Evolutionary conservation across 2,113 vertebrate species (phyloP).

Genomic region (Embiotoca jacksoni): DNA sequence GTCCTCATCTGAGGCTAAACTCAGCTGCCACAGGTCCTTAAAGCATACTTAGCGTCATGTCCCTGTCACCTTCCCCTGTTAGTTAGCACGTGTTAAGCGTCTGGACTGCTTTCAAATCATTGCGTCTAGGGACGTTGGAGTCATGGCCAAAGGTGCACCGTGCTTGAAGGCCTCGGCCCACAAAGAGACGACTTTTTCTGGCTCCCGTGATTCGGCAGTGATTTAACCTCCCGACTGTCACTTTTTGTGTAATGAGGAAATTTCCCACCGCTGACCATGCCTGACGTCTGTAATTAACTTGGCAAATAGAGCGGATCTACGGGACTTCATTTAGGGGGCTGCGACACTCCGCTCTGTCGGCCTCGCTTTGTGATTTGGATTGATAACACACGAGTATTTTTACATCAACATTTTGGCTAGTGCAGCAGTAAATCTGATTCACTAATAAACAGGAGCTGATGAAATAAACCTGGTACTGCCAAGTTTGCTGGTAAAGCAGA

Average conservation of each 20-base stretch:
- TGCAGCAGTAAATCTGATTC: constrained; percentile 52
- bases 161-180: not conserved
- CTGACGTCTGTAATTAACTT: constrained; percentile 67
- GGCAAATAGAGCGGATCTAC: constrained; percentile 39
- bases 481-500: constrained; percentile 42
- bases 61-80: not conserved
- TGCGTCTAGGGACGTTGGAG: not conserved
- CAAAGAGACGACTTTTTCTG: not conserved
- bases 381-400: constrained; percentile 47
- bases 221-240: constrained; percentile 47
- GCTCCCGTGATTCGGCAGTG: constrained; percentile 33
- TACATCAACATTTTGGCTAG: constrained; percentile 50
- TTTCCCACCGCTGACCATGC: constrained; percentile 58
- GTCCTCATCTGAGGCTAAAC: constrained; percentile 19
- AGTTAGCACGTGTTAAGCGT: constrained; percentile 1
- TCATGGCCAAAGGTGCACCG: not conserved
- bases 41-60: not conserved
- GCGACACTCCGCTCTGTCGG: constrained; percentile 42
- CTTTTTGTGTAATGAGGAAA: constrained; percentile 54
- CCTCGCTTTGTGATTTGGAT: constrained; percentile 50
- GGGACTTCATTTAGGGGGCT: constrained; percentile 19
- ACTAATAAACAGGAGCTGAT: constrained; percentile 62
- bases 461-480: constrained; percentile 53
- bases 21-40: constrained; percentile 10
- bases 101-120: constrained; percentile 1